These are phyloP conservation scores for Leptura quadrifasciata DNA, from an alignment of 2,888 invertebrate species.

Conservation along the genomic window DNA sequence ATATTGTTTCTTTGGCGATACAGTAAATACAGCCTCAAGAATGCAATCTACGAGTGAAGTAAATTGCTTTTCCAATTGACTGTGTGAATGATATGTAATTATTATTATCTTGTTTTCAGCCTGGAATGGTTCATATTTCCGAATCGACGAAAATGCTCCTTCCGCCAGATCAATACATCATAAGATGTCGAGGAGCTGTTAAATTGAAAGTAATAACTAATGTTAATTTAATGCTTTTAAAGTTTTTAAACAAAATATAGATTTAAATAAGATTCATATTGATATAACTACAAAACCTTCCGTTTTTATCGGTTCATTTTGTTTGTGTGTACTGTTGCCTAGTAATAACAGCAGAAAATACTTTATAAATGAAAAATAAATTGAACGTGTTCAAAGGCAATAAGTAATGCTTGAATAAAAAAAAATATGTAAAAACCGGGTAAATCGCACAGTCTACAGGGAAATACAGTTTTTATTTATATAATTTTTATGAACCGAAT, in stretches of 20 bases:
- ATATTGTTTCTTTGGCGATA: conserved; percentile 92
- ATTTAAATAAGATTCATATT: background rate
- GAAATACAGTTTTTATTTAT: too few species aligned
- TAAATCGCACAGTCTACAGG: too few species aligned
- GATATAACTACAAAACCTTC: background rate
- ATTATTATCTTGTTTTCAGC: conserved; percentile 69
- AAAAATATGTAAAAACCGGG: too few species aligned
- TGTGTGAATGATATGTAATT: conserved; percentile 14
- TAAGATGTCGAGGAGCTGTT: conserved; percentile 83
- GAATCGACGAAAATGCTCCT: conserved; percentile 81
- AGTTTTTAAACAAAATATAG: background rate
- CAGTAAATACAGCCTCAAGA: conserved; percentile 91
- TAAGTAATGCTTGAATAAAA: too few species aligned
- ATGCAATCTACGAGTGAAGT: conserved; percentile 85
- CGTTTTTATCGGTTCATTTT: background rate
- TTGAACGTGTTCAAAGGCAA: too few species aligned
- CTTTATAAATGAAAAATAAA: too few species aligned
- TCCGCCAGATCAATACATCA: conserved; percentile 79
- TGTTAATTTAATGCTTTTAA: background rate
- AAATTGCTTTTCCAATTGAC: conserved; percentile 53
- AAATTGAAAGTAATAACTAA: conserved; percentile 81
- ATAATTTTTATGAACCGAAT: too few species aligned
- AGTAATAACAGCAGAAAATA: too few species aligned
- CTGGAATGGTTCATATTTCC: conserved; percentile 85
- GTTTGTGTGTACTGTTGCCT: too few species aligned